Percentiles rank a stretch among this genome's conserved stretches.
phyloP scores from a whole-genome alignment of 2,797 vertebrate genomes.

The Selene dorsalis region DNA sequence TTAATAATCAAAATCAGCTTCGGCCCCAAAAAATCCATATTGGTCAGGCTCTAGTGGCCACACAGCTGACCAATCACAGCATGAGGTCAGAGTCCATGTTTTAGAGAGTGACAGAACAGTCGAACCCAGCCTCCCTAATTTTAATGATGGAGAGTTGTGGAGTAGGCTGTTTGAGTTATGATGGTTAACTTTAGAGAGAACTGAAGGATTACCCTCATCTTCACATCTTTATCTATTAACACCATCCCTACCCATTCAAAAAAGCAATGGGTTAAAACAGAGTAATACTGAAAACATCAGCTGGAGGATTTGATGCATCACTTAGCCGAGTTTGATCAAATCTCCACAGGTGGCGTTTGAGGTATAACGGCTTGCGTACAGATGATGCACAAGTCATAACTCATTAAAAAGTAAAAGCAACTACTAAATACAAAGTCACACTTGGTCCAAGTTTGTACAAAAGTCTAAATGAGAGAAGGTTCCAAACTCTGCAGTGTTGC shows the following conservation, averaged over 20 bases:
- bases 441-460: neutral
- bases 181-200: too few relatives aligned
- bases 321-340: neutral
- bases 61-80: neutral
- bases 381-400: neutral
- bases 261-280: neutral
- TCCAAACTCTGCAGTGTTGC: constrained; percentile 4
- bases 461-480: constrained; percentile 15
- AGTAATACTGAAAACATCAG: neutral
- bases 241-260: too few relatives aligned
- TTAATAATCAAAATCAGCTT: too few relatives aligned
- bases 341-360: neutral
- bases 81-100: neutral
- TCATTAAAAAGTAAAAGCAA: neutral
- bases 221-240: too few relatives aligned
- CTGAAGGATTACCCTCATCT: too few relatives aligned
- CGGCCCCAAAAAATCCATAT: too few relatives aligned
- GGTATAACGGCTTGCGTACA: neutral
- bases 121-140: neutral
- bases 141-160: too few relatives aligned
- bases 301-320: neutral
- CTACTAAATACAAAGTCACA: neutral
- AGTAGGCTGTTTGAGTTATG: too few relatives aligned
- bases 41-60: too few relatives aligned
- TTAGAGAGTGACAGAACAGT: neutral